phyloP scores from a whole-genome alignment of 2,888 invertebrate species.

The Apamea epomidion region DNA sequence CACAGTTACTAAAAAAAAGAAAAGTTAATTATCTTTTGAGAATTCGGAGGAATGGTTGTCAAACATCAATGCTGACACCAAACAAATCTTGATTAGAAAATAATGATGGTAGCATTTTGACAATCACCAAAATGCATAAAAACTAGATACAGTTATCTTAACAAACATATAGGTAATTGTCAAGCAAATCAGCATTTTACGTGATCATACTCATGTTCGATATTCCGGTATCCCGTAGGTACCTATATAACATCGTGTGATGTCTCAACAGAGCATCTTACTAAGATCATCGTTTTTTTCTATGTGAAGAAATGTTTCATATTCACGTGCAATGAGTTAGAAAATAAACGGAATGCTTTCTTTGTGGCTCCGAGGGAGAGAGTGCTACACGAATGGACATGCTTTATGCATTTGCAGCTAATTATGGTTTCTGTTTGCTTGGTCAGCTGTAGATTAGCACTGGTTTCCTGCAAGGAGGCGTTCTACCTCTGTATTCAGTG shows the following conservation, averaged over 20 bases:
- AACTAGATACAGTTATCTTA: background rate
- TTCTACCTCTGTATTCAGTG: background rate
- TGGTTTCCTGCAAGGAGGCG: background rate
- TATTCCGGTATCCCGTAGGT: background rate
- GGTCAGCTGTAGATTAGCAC: background rate
- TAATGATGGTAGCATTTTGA: background rate
- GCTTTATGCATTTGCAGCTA: background rate
- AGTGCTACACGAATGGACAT: constrained; percentile 24
- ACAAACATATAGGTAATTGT: background rate
- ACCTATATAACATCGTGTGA: background rate
- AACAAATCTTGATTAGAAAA: background rate
- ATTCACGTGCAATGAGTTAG: constrained; percentile 47
- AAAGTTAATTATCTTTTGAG: no score
- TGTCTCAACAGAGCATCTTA: constrained; percentile 1
- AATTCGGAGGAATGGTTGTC: background rate
- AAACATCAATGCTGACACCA: no score
- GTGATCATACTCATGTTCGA: background rate
- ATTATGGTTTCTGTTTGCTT: background rate
- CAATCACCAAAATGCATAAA: background rate
- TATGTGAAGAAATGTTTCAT: constrained; percentile 8
- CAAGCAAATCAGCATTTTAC: background rate
- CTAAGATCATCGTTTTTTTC: background rate
- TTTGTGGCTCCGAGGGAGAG: constrained; percentile 49
- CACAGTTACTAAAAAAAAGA: no score
- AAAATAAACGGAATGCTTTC: constrained; percentile 43